phyloP scores from a whole-genome alignment of 2,113 vertebrate genomes.

The Spea bombifrons region DNA sequence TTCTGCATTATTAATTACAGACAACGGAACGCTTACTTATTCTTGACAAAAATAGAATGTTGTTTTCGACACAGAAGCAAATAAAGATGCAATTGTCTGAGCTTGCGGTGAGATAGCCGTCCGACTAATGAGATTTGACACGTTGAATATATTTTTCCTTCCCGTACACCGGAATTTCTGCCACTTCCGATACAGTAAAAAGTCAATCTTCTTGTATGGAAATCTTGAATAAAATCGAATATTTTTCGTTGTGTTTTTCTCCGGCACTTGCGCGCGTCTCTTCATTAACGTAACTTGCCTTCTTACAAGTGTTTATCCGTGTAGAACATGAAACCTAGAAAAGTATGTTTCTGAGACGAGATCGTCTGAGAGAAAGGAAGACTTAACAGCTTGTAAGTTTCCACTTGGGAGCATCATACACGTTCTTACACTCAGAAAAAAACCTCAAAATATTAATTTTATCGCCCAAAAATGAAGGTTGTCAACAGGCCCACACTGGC shows the following conservation, averaged over 20 bases:
- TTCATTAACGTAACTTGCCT: too few relatives aligned
- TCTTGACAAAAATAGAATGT: not conserved
- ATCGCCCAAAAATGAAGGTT: too few relatives aligned
- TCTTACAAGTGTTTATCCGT: too few relatives aligned
- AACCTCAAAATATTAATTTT: too few relatives aligned
- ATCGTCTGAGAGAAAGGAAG: too few relatives aligned
- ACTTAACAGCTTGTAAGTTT: too few relatives aligned
- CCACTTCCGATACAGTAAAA: not conserved
- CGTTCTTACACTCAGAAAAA: too few relatives aligned
- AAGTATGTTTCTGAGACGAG: too few relatives aligned
- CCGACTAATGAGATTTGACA: not conserved
- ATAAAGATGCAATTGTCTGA: not conserved
- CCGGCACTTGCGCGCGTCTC: too few relatives aligned
- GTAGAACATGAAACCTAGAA: too few relatives aligned
- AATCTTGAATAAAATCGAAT: not conserved
- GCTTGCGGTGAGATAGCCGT: not conserved
- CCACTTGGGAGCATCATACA: too few relatives aligned
- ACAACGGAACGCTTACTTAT: slow-evolving; percentile 8
- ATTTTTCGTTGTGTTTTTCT: not conserved
- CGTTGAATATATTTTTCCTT: slow-evolving; percentile 3
- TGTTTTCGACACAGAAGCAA: not conserved
- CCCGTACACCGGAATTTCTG: not conserved
- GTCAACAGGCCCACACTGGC: too few relatives aligned
- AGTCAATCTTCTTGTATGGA: not conserved
- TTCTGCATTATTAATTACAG: slow-evolving; percentile 36